A percentile compares a stretch with the other conserved stretches of the same genome.
phyloP scores from a whole-genome alignment of 2,113 vertebrate genomes.

The Ornithorhynchus anatinus region DNA sequence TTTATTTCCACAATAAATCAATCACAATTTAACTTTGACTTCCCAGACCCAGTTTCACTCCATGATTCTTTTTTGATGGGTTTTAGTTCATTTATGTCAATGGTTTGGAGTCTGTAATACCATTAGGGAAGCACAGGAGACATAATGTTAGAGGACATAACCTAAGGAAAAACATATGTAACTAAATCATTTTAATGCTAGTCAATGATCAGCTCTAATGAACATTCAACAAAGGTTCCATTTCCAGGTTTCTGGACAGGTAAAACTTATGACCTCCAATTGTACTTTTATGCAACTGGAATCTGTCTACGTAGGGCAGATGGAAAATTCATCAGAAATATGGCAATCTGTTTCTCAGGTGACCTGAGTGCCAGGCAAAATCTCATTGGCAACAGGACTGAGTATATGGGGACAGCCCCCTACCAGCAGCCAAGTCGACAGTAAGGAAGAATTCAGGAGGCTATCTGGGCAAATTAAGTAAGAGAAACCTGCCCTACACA shows the following conservation, averaged over 20 bases:
- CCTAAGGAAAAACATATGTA: neutral
- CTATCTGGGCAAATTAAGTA: neutral
- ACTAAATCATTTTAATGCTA: too few species aligned
- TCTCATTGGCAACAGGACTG: neutral
- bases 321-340: neutral
- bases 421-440: neutral
- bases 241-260: neutral
- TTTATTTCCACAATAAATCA: neutral
- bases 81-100: neutral
- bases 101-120: neutral
- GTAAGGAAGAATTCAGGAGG: slow-evolving; percentile 19
- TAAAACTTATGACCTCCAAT: neutral
- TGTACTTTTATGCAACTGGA: neutral
- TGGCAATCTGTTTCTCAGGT: neutral
- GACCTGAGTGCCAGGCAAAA: neutral
- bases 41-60: neutral
- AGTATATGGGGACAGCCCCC: neutral
- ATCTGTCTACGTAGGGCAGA: neutral
- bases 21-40: neutral
- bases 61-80: neutral
- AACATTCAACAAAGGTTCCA: neutral
- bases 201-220: neutral
- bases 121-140: neutral
- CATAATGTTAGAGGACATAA: neutral
- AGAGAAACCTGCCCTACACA: neutral